Evolutionary conservation across 2,113 vertebrate species (phyloP).

Genomic region (Platycercus adscitus): DNA sequence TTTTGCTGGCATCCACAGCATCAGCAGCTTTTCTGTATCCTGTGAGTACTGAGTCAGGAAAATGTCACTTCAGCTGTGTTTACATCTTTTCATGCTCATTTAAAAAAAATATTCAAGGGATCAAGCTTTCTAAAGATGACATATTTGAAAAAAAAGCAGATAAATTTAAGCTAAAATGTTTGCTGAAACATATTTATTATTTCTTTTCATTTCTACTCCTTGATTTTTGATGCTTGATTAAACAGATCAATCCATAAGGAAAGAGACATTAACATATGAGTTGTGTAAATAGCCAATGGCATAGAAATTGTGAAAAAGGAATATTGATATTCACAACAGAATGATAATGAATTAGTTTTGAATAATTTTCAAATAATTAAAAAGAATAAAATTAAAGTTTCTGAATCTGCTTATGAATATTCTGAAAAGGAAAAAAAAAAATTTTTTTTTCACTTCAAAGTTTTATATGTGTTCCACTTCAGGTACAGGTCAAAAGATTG

Average conservation of each 20-base stretch:
- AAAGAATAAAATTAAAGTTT: background rate
- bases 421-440: background rate
- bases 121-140: background rate
- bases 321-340: background rate
- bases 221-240: background rate
- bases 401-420: background rate
- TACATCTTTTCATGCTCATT: background rate
- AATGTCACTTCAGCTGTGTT: conserved; percentile 28
- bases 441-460: too few species aligned
- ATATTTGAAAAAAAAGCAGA: background rate
- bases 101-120: background rate
- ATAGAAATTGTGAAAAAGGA: background rate
- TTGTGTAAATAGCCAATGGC: background rate
- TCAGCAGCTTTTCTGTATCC: background rate
- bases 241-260: background rate
- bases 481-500: background rate
- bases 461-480: background rate
- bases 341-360: background rate
- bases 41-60: conserved; percentile 36
- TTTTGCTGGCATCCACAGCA: background rate
- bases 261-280: background rate
- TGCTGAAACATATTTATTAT: background rate
- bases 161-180: background rate
- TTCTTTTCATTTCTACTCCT: background rate
- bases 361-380: background rate